Evolutionary conservation across 2,113 vertebrate species (phyloP).

Genomic region (Tympanuchus pallidicinctus): DNA sequence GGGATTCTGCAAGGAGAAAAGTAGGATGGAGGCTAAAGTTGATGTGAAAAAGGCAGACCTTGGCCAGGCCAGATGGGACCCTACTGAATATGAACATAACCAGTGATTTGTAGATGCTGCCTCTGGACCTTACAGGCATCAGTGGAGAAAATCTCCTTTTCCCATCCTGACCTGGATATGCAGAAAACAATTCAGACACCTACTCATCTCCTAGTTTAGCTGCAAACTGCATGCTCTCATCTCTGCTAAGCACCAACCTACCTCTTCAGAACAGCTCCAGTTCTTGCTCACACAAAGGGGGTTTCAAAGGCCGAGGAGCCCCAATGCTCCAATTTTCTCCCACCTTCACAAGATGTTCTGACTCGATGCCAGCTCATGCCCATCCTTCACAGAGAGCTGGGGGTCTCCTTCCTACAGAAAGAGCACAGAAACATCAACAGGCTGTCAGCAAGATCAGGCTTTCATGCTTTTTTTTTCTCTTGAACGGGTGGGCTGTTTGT

Average conservation of each 20-base stretch:
- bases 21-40: not conserved
- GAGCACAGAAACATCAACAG: not conserved
- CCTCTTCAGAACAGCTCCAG: not conserved
- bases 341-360: rapidly evolving
- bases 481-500: not conserved
- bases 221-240: not conserved
- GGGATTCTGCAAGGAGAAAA: not conserved
- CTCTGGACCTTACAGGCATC: not conserved
- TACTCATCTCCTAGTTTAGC: not conserved
- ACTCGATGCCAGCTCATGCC: not conserved
- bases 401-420: not conserved
- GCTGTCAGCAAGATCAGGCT: not conserved
- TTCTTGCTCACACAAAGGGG: not conserved
- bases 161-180: rapidly evolving
- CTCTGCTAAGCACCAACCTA: not conserved
- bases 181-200: not conserved
- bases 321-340: not conserved
- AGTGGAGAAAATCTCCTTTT: not conserved
- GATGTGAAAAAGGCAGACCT: not conserved
- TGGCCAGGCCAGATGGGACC: not conserved
- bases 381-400: not conserved
- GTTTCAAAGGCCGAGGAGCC: not conserved
- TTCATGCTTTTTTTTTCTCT: not conserved
- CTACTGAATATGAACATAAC: not conserved
- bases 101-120: not conserved